These are phyloP conservation scores for Chauna torquata DNA, from an alignment of 2,113 vertebrate species.

Conservation along the genomic window DNA sequence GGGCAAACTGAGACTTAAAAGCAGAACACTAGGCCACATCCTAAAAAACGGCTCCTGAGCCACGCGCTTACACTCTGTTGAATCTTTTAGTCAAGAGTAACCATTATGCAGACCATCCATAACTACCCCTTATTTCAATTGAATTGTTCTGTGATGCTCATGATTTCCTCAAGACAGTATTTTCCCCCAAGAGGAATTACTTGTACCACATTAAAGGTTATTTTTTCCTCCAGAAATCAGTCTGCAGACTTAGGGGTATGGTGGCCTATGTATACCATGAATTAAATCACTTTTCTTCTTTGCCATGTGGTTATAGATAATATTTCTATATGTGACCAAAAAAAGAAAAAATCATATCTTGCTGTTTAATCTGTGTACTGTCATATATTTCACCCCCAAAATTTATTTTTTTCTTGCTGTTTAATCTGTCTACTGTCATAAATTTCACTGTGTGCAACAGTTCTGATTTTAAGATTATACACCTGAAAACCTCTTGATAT, in stretches of 20 bases:
- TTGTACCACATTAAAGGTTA: not conserved
- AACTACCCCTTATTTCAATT: not conserved
- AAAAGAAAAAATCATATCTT: not conserved
- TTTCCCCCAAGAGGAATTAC: not conserved
- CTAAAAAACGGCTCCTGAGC: not conserved
- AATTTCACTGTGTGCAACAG: not conserved
- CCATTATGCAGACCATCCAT: not conserved
- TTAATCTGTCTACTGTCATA: not conserved
- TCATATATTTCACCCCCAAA: not conserved
- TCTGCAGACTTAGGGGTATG: not conserved
- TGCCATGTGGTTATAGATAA: not conserved
- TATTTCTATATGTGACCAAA: not conserved
- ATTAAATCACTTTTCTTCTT: not conserved
- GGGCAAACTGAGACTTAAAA: not conserved
- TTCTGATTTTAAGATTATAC: not conserved
- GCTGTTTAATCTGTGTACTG: not conserved
- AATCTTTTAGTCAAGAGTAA: not conserved
- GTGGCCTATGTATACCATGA: no score
- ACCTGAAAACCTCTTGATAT: not conserved
- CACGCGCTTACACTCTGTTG: rapidly evolving
- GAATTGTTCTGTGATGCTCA: not conserved
- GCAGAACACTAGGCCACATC: not conserved
- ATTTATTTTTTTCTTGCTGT: not conserved
- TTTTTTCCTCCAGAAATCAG: not conserved
- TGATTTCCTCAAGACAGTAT: not conserved